phyloP scores from a whole-genome alignment of 2,888 invertebrate genomes.

The Lasioglossum morio region DNA sequence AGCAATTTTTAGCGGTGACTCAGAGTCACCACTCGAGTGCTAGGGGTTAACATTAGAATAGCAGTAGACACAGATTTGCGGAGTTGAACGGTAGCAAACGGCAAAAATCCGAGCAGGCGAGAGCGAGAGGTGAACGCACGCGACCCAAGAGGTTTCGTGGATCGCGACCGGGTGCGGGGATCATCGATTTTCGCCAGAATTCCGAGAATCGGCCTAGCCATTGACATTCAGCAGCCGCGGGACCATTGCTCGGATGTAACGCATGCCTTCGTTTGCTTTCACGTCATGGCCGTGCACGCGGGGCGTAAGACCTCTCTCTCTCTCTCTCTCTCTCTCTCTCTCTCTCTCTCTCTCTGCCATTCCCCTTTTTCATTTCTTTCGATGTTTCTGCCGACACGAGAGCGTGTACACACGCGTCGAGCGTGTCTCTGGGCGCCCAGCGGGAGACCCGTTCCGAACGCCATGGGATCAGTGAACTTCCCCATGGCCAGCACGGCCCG shows the following conservation, averaged over 20 bases:
- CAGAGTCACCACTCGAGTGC: no score
- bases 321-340: background rate
- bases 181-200: slow-evolving; percentile 58
- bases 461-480: slow-evolving; percentile 73
- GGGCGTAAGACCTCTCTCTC: slow-evolving; percentile 57
- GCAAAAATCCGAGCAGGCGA: background rate
- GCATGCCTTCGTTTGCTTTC: slow-evolving; percentile 69
- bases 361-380: slow-evolving; percentile 9
- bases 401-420: slow-evolving; percentile 1
- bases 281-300: slow-evolving; percentile 64
- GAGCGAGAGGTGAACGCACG: slow-evolving; percentile 41
- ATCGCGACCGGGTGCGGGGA: slow-evolving; percentile 30
- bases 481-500: slow-evolving; percentile 67
- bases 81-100: background rate
- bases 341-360: background rate
- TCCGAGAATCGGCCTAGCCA: slow-evolving; percentile 54
- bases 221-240: slow-evolving; percentile 63
- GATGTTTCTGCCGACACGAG: slow-evolving; percentile 18
- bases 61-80: no score
- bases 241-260: slow-evolving; percentile 61
- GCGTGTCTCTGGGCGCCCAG: slow-evolving; percentile 15
- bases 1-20: no score
- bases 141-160: slow-evolving; percentile 7
- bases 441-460: slow-evolving; percentile 51
- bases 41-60: no score